Base-by-base conservation (phyloP, 1,140 invertebrate species). In the Leptopilina clavipes region DNA sequence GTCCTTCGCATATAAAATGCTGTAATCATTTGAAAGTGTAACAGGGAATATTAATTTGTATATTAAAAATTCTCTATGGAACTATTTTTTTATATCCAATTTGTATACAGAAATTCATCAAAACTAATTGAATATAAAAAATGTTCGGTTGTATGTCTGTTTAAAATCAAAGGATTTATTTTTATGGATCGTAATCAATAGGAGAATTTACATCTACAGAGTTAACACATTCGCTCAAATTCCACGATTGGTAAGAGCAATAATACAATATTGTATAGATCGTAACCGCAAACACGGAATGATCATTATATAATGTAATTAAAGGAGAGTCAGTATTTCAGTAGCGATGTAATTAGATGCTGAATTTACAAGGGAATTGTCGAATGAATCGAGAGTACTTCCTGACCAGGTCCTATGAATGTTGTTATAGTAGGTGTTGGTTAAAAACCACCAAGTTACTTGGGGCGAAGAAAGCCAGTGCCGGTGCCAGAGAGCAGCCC, bases 381-480 rank as follows among this genome's bases (percentile, higher is more conserved):
- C 25, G 59, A n/a, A 65, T 65, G 25, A 14, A 65, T 3, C 19
- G 22, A 65, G 25, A 65, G 59, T 65, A 65, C 59, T 65, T 65
- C 59, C 25, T 65, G 59, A 31, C 19, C 59, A 12, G 59, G 22
- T 65, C 59, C 59, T 8, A 40, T 65, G 31, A 65, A 14, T 37
- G 22, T 65, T 54, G 52, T 45, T 52, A 52, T 65, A 37, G 59
- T 12, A 65, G 59, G 59, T 65, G 59, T 65, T 65, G 59, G 59
- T 22, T 65, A 9, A 65, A 65, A 65, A 65, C 22, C 25, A 65
- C 59, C 11, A 75, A 17, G 59, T 45, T 44, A 77, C 80, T 81
- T 75, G 80, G 73, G 80, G 73, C 78, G 76, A 81, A 76, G 80
- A 81, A 83, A 83, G 82, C 73, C 72, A 18, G 72, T 75, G 74